Evolutionary conservation across 2,113 vertebrate genomes (phyloP), one percentile per base, ranked within the genome.

Genomic region (Arvicanthis niloticus): DNA sequence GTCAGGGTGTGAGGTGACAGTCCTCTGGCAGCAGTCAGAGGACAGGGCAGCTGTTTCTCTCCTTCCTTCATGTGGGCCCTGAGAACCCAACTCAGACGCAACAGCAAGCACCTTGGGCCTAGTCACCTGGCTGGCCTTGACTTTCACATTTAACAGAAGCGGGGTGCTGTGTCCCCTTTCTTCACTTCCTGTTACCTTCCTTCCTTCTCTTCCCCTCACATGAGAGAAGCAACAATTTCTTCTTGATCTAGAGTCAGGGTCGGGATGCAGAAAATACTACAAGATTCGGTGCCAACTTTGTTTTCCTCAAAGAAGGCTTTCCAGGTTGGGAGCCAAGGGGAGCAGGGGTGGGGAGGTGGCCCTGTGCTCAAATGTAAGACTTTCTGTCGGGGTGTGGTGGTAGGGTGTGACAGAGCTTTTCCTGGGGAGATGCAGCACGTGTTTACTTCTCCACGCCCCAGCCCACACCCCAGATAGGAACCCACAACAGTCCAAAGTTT

Each of bases 201-300:
- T 89, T 56, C 62, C 65, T 95, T 96, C 65, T 84, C 24, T 40
- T 76, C 53, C 78, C 60, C 82, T 76, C 48, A 37, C 42, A n/a
- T 93, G 68, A 93, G 42, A 87, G 45, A 76, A 78, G 9, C 70
- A 91, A 88, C 75, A 88, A 26, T 91, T 91, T 94, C 51, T 97
- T 90, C 81, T 77, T 95, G 75, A 96, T 58, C 56, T 62, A 65
- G 77, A 22, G 12, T 2, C 6, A 6, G 60, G 58, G 56, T 13
- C 2, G 56, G 13, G 58, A 5, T 16, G 34, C 82, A 92, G 68
- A 89, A 88, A 82, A 94, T 87, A 87, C 94, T 82, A 91, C 86
- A 95, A 51, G 22, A 93, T 85, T 73, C 73, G 70, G 82, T 91
- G 62, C 77, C 91, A 82, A 94, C 96, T 95, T 95, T 92, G 17